Evolutionary conservation across 1,140 invertebrate species (phyloP), one percentile per base, ranked within the genome.

Genomic region (Monochamus saltuarius): DNA sequence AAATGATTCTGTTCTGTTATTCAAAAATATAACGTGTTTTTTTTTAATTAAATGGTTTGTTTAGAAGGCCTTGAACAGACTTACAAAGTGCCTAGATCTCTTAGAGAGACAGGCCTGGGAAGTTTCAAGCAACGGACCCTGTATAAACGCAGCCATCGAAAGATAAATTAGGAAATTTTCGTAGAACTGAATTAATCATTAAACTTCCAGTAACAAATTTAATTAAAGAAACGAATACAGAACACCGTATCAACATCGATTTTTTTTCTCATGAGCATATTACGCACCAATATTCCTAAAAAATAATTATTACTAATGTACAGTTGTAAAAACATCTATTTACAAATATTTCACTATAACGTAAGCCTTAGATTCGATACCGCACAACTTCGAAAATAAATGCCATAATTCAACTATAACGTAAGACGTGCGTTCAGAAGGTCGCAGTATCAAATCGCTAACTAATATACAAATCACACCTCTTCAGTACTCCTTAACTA

Each of bases 291-390:
- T 56, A 59, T 46, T 61, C 52, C 59, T 58, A 65, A 56, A 54
- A 59, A 61, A 65, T 38, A 40, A 64, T 59, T 61, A 65, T 59
- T 45, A 38, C 37, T 61, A 60, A 56, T 64, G 58, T 60, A 65
- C 56, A 62, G 59, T 59, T 50, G 59, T 65, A 58, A 51, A 62
- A 65, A 65, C 63, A 62, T 56, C 29, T 65, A 65, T 65, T 58
- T 65, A 65, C 63, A 65, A 58, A 40, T 40, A 34, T 53, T 63
- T 47, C 45, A 53, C 54, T 40, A 56, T 42, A 49, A 53, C 29
- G 40, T 47, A 16, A 52, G 40, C 22, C 19, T n/a, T 29, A 36
- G 38, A 40, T 58, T 46, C 56, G 34, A 50, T 47, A 57, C 38
- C 49, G 19, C 22, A 22, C 7, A 9, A 22, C 16, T 19, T 34